Base-by-base conservation (phyloP, 2,888 invertebrate species). In the Leucoptera coffeella region DNA sequence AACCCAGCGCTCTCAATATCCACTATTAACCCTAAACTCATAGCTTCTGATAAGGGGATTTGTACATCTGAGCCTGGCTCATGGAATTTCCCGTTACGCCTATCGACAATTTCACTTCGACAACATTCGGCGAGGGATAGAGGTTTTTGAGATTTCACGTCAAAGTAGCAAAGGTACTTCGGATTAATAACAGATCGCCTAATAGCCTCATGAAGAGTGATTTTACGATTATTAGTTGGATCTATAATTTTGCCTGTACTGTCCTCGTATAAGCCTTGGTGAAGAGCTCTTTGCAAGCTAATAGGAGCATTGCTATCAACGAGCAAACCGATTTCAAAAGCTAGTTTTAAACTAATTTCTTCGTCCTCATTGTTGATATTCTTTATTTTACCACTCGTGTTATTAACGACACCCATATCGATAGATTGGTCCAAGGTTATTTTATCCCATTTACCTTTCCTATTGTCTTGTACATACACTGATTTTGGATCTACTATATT, bases 1-100 rank as follows among this genome's bases (percentile, higher is more conserved):
- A 91, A 88, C 28, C 83, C 80, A 17, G 85, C 82, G 36, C 80
- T 83, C 65, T 91, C 84, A 36, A 90, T 87, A 42, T 91, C 90
- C n/a, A 91, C 78, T 32, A 92, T 85, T 25, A 85, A 64, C 4
- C 88, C 89, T 38, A 80, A 51, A 33, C 81, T 80, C 50, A 91
- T 67, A 1, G 91, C 90, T 43, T 82, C 79, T 13, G 79, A 79
- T 4, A 91, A 49, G 6, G 83, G 67, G 22, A 89, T 73, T 32
- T 75, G 65, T 11, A 74, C 65, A 35, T 78, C 78, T 7, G 80
- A 78, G 27, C 77, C 74, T 1, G 84, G 82, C 39, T 86, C 84
- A 23, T 76, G 78, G 52, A 88, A 89, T 32, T 79, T 81, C 2
- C 89, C 89, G 23, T 78, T 81, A 32, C 85, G 71, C 38, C 87